Evolutionary conservation across 2,797 vertebrate species (phyloP).

Genomic region (Sciurus vulgaris): DNA sequence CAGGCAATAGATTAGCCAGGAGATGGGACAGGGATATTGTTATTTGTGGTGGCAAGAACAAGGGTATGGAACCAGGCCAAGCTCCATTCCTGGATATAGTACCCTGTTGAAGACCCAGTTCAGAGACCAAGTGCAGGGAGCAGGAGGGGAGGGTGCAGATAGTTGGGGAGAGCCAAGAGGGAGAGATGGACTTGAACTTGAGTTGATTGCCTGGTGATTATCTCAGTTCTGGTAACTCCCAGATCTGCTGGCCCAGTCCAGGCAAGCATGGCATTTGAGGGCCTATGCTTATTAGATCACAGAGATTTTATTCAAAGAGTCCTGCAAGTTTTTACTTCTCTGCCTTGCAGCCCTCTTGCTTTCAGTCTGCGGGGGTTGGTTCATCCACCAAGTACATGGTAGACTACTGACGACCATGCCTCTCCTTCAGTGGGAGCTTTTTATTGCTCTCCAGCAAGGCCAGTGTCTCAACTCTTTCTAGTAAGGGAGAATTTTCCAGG

Average conservation of each 20-base stretch:
- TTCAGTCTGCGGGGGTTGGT: neutral
- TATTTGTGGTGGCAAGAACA: neutral
- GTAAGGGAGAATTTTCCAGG: neutral
- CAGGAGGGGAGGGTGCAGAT: neutral
- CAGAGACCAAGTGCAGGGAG: neutral
- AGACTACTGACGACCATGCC: neutral
- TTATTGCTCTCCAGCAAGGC: neutral
- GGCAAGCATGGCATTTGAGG: neutral
- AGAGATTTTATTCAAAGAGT: neutral
- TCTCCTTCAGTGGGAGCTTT: neutral
- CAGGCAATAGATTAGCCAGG: neutral
- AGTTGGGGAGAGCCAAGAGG: neutral
- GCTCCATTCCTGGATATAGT: neutral
- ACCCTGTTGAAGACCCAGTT: neutral
- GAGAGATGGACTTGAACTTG: neutral
- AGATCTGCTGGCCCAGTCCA: neutral
- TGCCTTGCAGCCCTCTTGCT: neutral
- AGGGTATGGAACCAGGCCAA: neutral
- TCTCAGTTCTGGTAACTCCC: neutral
- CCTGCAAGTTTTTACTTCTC: neutral
- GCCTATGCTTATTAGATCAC: neutral
- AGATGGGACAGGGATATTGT: neutral
- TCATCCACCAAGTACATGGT: accelerated
- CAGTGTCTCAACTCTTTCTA: neutral
- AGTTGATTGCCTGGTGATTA: neutral